A percentile compares a stretch with the other conserved stretches of the same genome.
Conservation (phyloP, 2,113 vertebrate species). For the Verasper variegatus region DNA sequence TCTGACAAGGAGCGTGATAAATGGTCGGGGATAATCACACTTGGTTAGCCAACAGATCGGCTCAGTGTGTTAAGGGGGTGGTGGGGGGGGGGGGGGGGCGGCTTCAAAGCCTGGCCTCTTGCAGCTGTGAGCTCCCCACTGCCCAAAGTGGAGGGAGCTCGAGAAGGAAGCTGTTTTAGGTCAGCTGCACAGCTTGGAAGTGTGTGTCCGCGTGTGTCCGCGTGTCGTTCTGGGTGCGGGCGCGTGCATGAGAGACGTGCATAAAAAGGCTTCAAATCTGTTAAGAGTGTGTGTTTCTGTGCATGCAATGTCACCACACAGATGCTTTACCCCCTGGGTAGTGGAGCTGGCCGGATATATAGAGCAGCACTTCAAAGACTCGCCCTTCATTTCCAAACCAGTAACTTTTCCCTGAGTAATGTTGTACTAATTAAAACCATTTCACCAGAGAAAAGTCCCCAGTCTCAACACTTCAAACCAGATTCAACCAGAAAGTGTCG, state of each 20-base stretch:
- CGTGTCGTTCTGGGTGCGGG: constrained; percentile 16
- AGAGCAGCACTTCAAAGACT: constrained; percentile 80
- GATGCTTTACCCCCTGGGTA: constrained; percentile 69
- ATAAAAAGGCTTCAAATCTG: constrained; percentile 26
- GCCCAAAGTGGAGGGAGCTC: constrained; percentile 71
- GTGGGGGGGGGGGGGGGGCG: constrained; percentile 21
- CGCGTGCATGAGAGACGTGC: constrained; percentile 28
- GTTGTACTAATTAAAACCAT: constrained; percentile 74
- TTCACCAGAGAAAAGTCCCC: constrained; percentile 55
- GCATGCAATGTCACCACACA: constrained; percentile 68
- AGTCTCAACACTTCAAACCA: constrained; percentile 53
- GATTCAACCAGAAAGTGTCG: constrained; percentile 60
- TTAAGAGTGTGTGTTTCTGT: constrained; percentile 28
- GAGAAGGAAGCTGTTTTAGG: constrained; percentile 75
- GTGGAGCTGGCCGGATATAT: constrained; percentile 70
- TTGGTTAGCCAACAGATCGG: constrained; percentile 78
- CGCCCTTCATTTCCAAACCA: constrained; percentile 81
- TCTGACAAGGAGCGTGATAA: constrained; percentile 76
- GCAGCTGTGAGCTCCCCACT: constrained; percentile 77
- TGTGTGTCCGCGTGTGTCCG: constrained; percentile 15
- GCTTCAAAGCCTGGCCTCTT: constrained; percentile 75
- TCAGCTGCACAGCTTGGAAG: constrained; percentile 76
- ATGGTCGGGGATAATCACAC: constrained; percentile 77
- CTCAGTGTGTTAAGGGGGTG: constrained; percentile 58
- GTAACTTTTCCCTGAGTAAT: constrained; percentile 70